Evolutionary conservation across 2,797 vertebrate genomes (phyloP).

Genomic region (Tiaroga cobitis): DNA sequence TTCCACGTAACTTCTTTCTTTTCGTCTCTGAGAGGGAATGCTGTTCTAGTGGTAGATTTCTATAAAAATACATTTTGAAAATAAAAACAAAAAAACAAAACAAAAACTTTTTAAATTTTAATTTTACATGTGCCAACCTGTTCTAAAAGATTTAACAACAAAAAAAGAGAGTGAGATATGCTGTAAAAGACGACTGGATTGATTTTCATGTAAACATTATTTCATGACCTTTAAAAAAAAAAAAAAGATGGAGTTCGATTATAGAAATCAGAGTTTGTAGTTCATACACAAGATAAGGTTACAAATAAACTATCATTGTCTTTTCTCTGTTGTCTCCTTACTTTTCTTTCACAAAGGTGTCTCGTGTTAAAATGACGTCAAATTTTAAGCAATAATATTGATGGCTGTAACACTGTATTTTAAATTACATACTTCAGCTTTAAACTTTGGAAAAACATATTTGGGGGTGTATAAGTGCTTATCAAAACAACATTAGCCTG

Average conservation of each 20-base stretch:
- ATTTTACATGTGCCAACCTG: slow-evolving; percentile 90
- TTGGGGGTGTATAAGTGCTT: not conserved
- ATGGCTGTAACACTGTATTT: not conserved
- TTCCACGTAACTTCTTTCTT: slow-evolving; percentile 64
- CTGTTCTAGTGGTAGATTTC: slow-evolving; percentile 91
- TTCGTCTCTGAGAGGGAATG: slow-evolving; percentile 82
- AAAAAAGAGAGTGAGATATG: slow-evolving; percentile 74
- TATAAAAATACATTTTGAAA: slow-evolving; percentile 83
- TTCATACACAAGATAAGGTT: slow-evolving; percentile 96
- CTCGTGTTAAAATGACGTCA: not conserved
- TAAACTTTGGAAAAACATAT: not conserved
- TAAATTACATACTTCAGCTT: not conserved
- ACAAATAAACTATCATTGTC: slow-evolving; percentile 98
- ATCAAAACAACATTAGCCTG: not conserved
- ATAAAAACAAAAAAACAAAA: slow-evolving; percentile 74
- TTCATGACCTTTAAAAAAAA: slow-evolving; percentile 89
- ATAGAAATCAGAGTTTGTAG: slow-evolving; percentile 98
- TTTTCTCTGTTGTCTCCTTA: slow-evolving; percentile 79
- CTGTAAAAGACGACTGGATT: slow-evolving; percentile 80
- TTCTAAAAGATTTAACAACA: slow-evolving; percentile 77
- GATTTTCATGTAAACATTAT: slow-evolving; percentile 92
- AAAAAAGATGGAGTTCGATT: slow-evolving; percentile 78
- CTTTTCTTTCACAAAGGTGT: slow-evolving; percentile 62
- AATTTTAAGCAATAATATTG: not conserved
- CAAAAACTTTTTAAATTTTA: slow-evolving; percentile 80